phyloP scores from a whole-genome alignment of 2,113 vertebrate species.

The Bombycilla garrulus region DNA sequence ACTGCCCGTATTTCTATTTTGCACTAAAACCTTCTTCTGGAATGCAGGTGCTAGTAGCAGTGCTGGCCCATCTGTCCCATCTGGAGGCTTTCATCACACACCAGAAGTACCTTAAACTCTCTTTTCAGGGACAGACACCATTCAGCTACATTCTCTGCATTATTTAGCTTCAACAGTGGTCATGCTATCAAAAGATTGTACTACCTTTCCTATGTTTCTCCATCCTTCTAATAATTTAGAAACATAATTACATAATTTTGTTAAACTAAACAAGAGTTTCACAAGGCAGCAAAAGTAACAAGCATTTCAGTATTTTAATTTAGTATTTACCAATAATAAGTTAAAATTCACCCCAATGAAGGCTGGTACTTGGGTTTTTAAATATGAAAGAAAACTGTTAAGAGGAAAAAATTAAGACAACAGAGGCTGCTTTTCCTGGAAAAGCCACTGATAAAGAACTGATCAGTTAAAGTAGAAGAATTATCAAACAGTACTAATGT shows the following conservation, averaged over 20 bases:
- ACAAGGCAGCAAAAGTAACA: background rate
- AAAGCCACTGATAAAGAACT: background rate
- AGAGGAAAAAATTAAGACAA: background rate
- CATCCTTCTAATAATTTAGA: background rate
- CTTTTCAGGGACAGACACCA: background rate
- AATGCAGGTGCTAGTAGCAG: background rate
- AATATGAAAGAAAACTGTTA: background rate
- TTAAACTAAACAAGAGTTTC: background rate
- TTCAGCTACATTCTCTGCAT: background rate
- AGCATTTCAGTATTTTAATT: background rate
- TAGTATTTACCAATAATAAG: background rate
- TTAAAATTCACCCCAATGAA: background rate
- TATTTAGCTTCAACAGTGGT: background rate
- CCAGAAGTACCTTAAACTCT: background rate
- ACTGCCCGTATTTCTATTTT: background rate
- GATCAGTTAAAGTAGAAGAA: background rate
- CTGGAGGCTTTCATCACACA: background rate
- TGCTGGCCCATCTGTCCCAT: background rate
- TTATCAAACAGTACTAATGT: background rate
- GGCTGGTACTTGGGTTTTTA: background rate
- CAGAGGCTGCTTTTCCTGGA: background rate
- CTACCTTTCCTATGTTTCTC: background rate
- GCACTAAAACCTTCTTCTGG: background rate
- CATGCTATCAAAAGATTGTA: background rate
- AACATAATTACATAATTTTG: background rate